phyloP scores from a whole-genome alignment of 2,797 vertebrate genomes.

The Myotis vivesi region DNA sequence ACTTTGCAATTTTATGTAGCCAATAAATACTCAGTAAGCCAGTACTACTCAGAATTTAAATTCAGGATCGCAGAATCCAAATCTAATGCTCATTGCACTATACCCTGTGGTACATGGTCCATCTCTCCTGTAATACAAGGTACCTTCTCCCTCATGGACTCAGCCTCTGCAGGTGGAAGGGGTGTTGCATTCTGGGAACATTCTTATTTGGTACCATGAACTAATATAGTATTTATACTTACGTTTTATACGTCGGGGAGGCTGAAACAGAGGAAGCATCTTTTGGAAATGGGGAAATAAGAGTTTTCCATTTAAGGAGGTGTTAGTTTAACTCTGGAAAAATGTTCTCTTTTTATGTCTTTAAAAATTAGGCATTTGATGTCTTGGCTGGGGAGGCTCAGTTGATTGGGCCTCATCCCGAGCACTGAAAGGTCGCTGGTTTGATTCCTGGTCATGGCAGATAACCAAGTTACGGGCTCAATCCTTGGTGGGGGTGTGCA shows the following conservation, averaged over 20 bases:
- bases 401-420: no score
- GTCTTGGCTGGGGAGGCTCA: no score
- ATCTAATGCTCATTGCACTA: background rate
- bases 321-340: background rate
- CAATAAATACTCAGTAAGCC: background rate
- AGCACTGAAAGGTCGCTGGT: no score
- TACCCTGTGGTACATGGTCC: background rate
- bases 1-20: background rate
- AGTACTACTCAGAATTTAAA: background rate
- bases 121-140: background rate
- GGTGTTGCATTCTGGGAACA: background rate
- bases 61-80: background rate
- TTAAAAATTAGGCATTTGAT: background rate
- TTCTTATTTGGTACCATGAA: background rate
- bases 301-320: background rate
- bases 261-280: background rate
- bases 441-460: no score
- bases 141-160: background rate
- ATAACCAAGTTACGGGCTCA: no score
- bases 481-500: no score
- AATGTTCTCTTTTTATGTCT: background rate
- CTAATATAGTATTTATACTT: background rate
- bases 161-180: background rate
- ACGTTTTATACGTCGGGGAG: background rate
- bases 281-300: background rate